A percentile compares a stretch with the other conserved stretches of the same genome.
These are phyloP conservation scores for Amblyornis subalaris DNA, from an alignment of 2,113 vertebrate genomes.

Conservation along the genomic window DNA sequence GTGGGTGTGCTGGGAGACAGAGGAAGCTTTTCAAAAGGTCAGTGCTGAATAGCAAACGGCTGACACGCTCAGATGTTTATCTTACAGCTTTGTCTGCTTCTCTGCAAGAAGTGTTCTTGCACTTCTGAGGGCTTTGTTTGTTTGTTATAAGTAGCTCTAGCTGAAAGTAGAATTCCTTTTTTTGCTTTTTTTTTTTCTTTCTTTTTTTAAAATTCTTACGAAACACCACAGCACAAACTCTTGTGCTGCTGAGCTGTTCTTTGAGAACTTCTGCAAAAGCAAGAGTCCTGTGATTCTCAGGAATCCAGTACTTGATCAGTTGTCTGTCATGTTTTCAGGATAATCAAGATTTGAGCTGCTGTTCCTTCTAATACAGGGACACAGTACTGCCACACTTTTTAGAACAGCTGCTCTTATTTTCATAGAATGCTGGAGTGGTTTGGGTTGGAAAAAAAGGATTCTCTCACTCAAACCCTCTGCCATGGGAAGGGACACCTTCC, in stretches of 20 bases:
- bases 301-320: background rate
- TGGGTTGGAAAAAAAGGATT: background rate
- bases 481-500: background rate
- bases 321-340: background rate
- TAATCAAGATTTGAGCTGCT: background rate
- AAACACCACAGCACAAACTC: background rate
- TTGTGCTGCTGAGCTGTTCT: background rate
- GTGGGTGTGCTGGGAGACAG: background rate
- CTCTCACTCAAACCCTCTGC: background rate
- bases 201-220: background rate
- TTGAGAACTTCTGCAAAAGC: background rate
- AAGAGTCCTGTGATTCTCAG: background rate
- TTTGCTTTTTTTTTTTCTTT: background rate
- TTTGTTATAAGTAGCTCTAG: background rate
- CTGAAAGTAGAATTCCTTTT: background rate
- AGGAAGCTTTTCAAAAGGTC: slow-evolving; percentile 21
- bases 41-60: background rate
- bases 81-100: slow-evolving; percentile 21
- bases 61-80: slow-evolving; percentile 23
- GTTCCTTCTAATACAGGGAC: background rate
- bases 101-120: slow-evolving; percentile 17
- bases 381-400: background rate
- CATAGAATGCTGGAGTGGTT: background rate
- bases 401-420: background rate
- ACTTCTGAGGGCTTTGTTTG: background rate